These are phyloP conservation scores for Pseudorectes ferrugineus DNA, from an alignment of 2,113 vertebrate genomes.

Conservation along the genomic window DNA sequence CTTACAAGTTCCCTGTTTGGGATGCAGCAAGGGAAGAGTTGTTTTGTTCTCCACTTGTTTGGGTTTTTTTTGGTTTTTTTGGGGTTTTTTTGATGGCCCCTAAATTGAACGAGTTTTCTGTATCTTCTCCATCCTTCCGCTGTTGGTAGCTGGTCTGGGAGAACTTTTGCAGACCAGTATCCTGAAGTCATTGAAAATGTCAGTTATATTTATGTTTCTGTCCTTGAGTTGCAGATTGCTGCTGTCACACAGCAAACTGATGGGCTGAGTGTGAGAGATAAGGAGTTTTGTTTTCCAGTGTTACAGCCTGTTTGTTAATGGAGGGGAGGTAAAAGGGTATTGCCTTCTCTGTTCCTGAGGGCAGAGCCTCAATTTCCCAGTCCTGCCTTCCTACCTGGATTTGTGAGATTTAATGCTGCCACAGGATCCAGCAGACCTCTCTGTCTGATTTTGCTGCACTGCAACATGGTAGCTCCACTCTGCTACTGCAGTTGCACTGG, in stretches of 20 bases:
- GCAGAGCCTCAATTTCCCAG: neutral
- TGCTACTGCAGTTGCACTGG: neutral
- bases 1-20: neutral
- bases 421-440: neutral
- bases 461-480: rapidly evolving
- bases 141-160: neutral
- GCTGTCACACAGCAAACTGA: neutral
- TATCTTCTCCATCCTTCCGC: neutral
- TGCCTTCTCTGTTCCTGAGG: neutral
- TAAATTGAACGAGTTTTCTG: neutral
- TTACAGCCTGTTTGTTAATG: neutral
- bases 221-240: neutral
- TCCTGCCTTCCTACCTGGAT: neutral
- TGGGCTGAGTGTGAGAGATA: neutral
- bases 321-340: neutral
- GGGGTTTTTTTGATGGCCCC: neutral
- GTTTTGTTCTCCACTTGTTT: neutral
- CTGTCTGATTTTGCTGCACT: neutral
- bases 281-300: neutral
- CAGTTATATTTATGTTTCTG: constrained; percentile 4
- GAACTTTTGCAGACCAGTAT: neutral
- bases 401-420: neutral
- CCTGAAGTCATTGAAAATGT: neutral
- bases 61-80: neutral
- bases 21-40: neutral